Base-by-base conservation (phyloP, 2,797 vertebrate species). In the Tauraco hartlaubi region DNA sequence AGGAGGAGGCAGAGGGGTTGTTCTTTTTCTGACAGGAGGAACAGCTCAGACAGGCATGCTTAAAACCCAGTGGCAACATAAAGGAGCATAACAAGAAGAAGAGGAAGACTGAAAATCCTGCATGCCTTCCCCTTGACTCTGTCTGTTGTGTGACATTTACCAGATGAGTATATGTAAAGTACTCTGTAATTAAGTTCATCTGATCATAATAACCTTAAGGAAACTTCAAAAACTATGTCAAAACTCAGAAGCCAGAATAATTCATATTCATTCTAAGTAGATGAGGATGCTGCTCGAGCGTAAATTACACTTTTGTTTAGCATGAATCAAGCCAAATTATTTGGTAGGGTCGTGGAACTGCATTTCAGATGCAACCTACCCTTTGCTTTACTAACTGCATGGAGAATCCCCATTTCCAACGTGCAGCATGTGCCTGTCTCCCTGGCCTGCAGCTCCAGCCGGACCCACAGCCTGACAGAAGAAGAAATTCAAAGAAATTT, bases 141-240 rank as follows among this genome's bases (percentile, higher is more conserved):
- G 44, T 88, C 94, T 95, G 79, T 71, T 75, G 61, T 26, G n/a
- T 94, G 93, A 95, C 78, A 94, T 95, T 96, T 93, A 77, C 94
- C 85, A 95, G 91, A 92, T 64, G 83, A 96, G 71, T 61, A 49
- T 87, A 80, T 85, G 87, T 95, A 90, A 95, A 96, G 79, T 92
- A 84, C 71, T 86, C 88, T 87, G 43, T 96, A 90, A 95, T 92
- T 96, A 95, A 95, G 63, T 95, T 86, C 89, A 92, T 92, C 89
- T 97, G 92, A 97, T 94, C 76, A 92, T 77, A 95, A 96, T 73
- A 94, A 83, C 76, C 93, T 94, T 51, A 81, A 96, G 62, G n/a
- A 95, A 97, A 96, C 73, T 93, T 98, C 96, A 91, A 94, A 96
- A 96, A 41, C 75, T n/a, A 79, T 83, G 67, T 88, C 90, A 95